Conservation (phyloP, 2,113 vertebrate genomes). For the Heterotis niloticus region DNA sequence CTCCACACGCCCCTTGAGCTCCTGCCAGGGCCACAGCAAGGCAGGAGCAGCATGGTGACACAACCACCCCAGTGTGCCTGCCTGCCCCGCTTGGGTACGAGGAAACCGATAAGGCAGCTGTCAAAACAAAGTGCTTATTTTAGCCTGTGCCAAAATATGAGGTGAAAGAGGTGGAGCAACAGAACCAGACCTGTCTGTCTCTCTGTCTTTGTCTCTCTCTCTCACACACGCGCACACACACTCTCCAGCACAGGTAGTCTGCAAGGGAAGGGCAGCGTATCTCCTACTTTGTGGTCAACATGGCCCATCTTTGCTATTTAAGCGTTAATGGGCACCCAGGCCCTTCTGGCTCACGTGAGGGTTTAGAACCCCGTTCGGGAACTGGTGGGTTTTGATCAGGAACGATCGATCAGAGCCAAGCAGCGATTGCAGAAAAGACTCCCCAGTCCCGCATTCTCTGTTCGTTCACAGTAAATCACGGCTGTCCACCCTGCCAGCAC, state of each 20-base stretch:
- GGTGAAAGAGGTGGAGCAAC: background rate
- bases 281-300: background rate
- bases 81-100: constrained; percentile 38
- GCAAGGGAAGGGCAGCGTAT: too few species aligned
- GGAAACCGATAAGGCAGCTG: constrained; percentile 66
- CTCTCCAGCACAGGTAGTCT: too few species aligned
- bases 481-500: constrained; percentile 26
- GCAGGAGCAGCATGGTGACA: constrained; percentile 35
- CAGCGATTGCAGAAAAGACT: background rate
- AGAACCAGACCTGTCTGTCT: too few species aligned
- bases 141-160: constrained; percentile 1
- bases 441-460: constrained; percentile 6
- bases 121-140: constrained; percentile 51
- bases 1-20: background rate
- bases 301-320: background rate
- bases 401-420: constrained; percentile 30
- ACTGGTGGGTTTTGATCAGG: constrained; percentile 24
- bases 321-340: background rate
- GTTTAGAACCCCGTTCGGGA: constrained; percentile 40
- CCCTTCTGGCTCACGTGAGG: background rate
- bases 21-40: constrained; percentile 33
- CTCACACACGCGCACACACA: too few species aligned
- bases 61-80: constrained; percentile 41
- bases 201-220: too few species aligned
- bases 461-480: constrained; percentile 19